Evolutionary conservation across 2,113 vertebrate species (phyloP).

Genomic region (Pampusana beccarii): DNA sequence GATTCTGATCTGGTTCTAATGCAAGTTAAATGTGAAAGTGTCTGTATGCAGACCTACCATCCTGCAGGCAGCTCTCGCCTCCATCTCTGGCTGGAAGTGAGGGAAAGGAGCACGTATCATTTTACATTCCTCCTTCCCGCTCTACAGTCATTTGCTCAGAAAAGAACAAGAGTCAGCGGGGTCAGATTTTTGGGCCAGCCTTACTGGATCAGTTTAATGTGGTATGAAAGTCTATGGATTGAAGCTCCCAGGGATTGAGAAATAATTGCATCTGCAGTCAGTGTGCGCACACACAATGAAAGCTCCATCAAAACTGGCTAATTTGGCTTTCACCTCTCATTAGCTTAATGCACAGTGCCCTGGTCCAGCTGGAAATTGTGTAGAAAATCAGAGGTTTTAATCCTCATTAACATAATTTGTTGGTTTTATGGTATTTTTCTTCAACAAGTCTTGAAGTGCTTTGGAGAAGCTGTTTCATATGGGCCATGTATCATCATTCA

Average conservation of each 20-base stretch:
- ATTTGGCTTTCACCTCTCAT: constrained; percentile 4
- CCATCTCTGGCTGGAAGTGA: rapidly evolving
- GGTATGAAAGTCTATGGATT: neutral
- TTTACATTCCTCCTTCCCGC: neutral
- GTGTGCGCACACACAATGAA: neutral
- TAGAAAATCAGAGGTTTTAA: neutral
- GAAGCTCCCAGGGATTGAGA: neutral
- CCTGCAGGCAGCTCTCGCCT: neutral
- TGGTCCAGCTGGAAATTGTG: neutral
- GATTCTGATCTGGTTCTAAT: neutral
- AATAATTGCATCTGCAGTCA: neutral
- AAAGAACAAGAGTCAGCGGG: neutral
- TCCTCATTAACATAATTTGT: neutral
- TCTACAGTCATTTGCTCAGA: neutral
- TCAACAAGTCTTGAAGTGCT: neutral
- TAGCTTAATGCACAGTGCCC: neutral
- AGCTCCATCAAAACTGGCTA: neutral
- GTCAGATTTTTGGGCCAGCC: neutral
- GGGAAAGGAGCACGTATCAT: rapidly evolving
- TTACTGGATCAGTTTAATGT: neutral
- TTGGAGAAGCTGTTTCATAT: neutral
- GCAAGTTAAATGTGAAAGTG: neutral
- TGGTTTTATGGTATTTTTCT: neutral
- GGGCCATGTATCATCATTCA: neutral
- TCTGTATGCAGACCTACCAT: neutral